These are phyloP conservation scores for Trichosurus vulpecula DNA, from an alignment of 2,797 vertebrate genomes.

Conservation along the genomic window DNA sequence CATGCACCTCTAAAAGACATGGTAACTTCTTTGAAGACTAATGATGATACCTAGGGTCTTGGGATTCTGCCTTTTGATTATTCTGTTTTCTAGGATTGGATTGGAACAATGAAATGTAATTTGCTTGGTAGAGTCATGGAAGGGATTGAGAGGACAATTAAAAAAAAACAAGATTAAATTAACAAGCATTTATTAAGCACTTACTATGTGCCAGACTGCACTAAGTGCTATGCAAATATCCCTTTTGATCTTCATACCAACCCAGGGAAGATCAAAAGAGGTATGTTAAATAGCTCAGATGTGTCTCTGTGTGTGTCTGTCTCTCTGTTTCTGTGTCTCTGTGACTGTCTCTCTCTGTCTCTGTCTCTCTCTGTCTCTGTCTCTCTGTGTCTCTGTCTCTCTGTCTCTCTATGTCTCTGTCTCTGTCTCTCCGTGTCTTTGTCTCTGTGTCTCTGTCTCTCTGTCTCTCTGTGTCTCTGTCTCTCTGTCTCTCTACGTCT, in stretches of 20 bases:
- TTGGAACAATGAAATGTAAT: not conserved
- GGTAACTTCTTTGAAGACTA: not conserved
- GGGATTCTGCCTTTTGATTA: not conserved
- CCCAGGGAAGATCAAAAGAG: not conserved
- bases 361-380: too few species aligned
- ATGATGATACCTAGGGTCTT: not conserved
- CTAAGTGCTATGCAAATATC: not conserved
- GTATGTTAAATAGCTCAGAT: not conserved
- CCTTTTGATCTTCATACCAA: not conserved
- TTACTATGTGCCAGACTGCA: not conserved
- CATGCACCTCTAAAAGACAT: not conserved
- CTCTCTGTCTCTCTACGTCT: not conserved
- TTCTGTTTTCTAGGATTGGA: not conserved
- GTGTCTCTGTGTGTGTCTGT: not conserved
- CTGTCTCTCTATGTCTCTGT: too few species aligned
- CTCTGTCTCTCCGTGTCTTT: not conserved
- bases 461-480: not conserved
- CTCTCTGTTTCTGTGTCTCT: not conserved
- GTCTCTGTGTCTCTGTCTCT: too few species aligned
- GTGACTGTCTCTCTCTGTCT: not conserved
- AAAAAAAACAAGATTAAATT: not conserved
- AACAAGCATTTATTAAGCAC: not conserved
- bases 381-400: too few species aligned
- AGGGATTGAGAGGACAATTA: not conserved
- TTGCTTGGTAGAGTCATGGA: not conserved